Percentiles rank a stretch among this genome's conserved stretches.
These are phyloP conservation scores for Nibea coibor DNA, from an alignment of 2,113 vertebrate species.

Conservation along the genomic window DNA sequence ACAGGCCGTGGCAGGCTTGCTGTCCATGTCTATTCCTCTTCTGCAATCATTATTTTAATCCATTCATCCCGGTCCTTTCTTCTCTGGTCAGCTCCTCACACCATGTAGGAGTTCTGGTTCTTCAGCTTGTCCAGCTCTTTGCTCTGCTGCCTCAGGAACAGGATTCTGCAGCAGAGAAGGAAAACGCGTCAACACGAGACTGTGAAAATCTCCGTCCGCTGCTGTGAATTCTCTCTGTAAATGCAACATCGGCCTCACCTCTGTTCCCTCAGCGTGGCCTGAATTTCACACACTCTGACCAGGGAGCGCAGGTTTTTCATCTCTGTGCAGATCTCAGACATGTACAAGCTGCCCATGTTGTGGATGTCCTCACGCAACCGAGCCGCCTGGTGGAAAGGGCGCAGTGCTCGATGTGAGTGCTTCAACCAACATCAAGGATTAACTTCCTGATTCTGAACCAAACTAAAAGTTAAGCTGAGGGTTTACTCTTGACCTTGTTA, in stretches of 20 bases:
- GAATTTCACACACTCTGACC: conserved; percentile 99
- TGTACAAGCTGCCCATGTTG: conserved; percentile 98
- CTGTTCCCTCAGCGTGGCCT: conserved; percentile 98
- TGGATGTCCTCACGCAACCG: conserved; percentile 96
- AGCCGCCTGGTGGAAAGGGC: conserved; percentile 85
- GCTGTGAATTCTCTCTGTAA: neutral
- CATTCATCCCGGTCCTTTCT: conserved; percentile 79
- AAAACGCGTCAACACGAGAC: neutral
- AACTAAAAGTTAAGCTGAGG: neutral
- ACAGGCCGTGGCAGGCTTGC: conserved; percentile 63
- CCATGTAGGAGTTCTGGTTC: conserved; percentile 99
- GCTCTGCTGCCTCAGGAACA: conserved; percentile 99
- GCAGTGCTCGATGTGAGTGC: neutral
- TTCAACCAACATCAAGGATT: neutral
- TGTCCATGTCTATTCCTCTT: conserved; percentile 48
- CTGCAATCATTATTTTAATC: conserved; percentile 78
- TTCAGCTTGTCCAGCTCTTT: conserved; percentile 99
- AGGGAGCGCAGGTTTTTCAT: conserved; percentile 99
- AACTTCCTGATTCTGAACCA: neutral
- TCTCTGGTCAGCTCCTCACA: conserved; percentile 87
- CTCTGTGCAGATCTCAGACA: conserved; percentile 99
- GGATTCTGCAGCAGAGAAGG: conserved; percentile 87
- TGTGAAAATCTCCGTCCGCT: neutral
- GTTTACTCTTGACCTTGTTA: neutral
- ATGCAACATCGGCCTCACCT: conserved; percentile 83